Conservation (phyloP, 1,140 invertebrate genomes). For the Drosophila guanche region DNA sequence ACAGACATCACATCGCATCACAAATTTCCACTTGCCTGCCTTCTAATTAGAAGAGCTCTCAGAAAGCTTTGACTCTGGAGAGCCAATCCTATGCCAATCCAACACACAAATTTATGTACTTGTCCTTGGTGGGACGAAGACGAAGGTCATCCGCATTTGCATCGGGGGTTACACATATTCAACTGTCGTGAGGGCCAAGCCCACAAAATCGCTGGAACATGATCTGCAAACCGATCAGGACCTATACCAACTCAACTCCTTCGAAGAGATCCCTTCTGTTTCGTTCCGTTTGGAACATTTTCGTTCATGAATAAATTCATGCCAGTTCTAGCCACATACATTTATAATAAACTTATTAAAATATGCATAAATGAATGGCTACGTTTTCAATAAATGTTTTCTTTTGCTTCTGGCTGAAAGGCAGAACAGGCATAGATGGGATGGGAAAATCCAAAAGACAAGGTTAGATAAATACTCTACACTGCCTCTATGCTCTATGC, state of each 20-base stretch:
- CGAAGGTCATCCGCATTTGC: constrained; percentile 78
- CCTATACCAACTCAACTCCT: constrained; percentile 17
- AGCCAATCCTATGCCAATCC: constrained; percentile 1
- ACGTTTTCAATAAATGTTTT: constrained; percentile 33
- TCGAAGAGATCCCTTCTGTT: neutral
- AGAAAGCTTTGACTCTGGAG: constrained; percentile 5
- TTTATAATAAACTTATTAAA: constrained; percentile 75
- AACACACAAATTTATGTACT: constrained; percentile 7
- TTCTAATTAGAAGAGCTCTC: constrained; percentile 57
- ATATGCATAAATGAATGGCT: constrained; percentile 67
- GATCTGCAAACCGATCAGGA: constrained; percentile 59
- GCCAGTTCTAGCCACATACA: constrained; percentile 35
- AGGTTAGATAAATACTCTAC: too few relatives aligned
- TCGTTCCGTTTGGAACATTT: constrained; percentile 5
- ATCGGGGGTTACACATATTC: constrained; percentile 42
- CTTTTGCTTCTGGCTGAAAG: constrained; percentile 6
- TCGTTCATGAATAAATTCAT: constrained; percentile 75
- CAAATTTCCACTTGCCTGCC: constrained; percentile 66
- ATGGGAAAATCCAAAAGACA: neutral
- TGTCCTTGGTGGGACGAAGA: constrained; percentile 69
- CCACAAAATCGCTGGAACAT: constrained; percentile 75
- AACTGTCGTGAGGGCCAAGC: constrained; percentile 69
- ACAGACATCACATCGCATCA: constrained; percentile 39
- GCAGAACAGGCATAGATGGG: neutral
- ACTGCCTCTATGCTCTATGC: too few relatives aligned